Percentiles rank a stretch among this genome's conserved stretches.
phyloP scores from a whole-genome alignment of 2,888 invertebrate species.

The Mamestra brassicae region DNA sequence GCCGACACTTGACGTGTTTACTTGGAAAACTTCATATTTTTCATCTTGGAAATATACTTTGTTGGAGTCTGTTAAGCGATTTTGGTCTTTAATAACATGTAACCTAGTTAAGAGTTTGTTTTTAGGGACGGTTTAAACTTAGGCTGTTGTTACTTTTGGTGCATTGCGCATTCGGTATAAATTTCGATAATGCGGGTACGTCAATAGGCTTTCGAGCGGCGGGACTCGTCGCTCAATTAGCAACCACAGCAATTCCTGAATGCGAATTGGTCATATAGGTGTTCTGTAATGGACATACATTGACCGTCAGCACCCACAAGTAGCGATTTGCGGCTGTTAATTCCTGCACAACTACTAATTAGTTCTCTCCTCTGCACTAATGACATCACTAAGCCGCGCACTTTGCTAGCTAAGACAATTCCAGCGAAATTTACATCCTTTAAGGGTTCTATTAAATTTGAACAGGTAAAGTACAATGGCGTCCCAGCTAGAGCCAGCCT shows the following conservation, averaged over 20 bases:
- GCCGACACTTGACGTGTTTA: slow-evolving; percentile 67
- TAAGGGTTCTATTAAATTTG: slow-evolving; percentile 75
- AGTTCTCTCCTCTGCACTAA: slow-evolving; percentile 27
- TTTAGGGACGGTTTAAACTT: slow-evolving; percentile 19
- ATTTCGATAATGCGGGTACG: slow-evolving; percentile 15
- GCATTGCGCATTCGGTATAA: slow-evolving; percentile 45
- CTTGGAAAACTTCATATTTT: slow-evolving; percentile 69
- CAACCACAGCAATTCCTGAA: slow-evolving; percentile 20
- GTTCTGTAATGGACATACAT: background rate
- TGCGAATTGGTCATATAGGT: slow-evolving; percentile 13
- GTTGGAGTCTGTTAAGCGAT: slow-evolving; percentile 49
- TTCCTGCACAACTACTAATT: slow-evolving; percentile 26
- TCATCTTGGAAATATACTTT: slow-evolving; percentile 60
- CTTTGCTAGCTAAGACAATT: slow-evolving; percentile 42
- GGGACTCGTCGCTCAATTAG: slow-evolving; percentile 21
- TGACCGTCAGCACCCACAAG: slow-evolving; percentile 13
- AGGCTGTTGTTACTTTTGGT: slow-evolving; percentile 33
- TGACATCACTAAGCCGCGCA: slow-evolving; percentile 34
- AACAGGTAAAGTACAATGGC: slow-evolving; percentile 72
- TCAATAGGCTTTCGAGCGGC: background rate
- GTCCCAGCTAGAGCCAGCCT: slow-evolving; percentile 62
- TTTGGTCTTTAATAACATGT: slow-evolving; percentile 43
- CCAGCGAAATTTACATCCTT: slow-evolving; percentile 59
- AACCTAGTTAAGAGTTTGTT: slow-evolving; percentile 40
- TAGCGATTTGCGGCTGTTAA: slow-evolving; percentile 35